A percentile compares a stretch with the other conserved stretches of the same genome.
phyloP scores from a whole-genome alignment of 1,140 invertebrate species.

The Galleria mellonella region DNA sequence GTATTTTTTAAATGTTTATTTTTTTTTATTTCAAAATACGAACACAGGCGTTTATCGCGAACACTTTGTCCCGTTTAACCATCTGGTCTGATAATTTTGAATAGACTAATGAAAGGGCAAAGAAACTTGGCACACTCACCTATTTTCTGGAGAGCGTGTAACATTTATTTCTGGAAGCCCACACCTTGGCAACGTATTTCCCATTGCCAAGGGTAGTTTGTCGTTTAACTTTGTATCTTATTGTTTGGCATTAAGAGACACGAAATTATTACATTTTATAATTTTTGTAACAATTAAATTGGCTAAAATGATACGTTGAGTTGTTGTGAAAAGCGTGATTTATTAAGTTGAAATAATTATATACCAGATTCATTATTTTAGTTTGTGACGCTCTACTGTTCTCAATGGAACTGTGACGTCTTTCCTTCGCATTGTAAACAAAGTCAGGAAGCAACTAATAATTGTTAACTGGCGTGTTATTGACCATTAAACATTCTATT shows the following conservation, averaged over 20 bases:
- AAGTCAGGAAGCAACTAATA: too few relatives aligned
- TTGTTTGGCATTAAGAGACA: not conserved
- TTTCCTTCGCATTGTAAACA: too few relatives aligned
- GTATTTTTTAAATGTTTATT: conserved; percentile 1
- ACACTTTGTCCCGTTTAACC: conserved; percentile 24
- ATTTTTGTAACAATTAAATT: too few relatives aligned
- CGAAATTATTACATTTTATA: not conserved
- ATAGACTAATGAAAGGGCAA: conserved; percentile 45
- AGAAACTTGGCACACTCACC: conserved; percentile 46
- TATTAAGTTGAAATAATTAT: too few relatives aligned
- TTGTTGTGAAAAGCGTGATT: too few relatives aligned
- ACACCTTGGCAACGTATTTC: conserved; percentile 22
- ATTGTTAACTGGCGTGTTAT: too few relatives aligned
- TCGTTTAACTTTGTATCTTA: conserved; percentile 6
- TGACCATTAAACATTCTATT: too few relatives aligned
- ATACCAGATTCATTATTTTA: too few relatives aligned
- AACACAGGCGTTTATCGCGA: conserved; percentile 29
- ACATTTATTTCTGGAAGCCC: conserved; percentile 66
- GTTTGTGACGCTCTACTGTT: too few relatives aligned
- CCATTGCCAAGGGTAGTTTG: conserved; percentile 9
- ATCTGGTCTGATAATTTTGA: conserved; percentile 31
- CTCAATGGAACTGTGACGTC: too few relatives aligned
- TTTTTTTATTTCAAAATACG: conserved; percentile 19
- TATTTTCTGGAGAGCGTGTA: conserved; percentile 48
- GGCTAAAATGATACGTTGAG: too few relatives aligned